Base-by-base conservation (phyloP, 2,113 vertebrate species). In the Periophthalmodon schlosseri region DNA sequence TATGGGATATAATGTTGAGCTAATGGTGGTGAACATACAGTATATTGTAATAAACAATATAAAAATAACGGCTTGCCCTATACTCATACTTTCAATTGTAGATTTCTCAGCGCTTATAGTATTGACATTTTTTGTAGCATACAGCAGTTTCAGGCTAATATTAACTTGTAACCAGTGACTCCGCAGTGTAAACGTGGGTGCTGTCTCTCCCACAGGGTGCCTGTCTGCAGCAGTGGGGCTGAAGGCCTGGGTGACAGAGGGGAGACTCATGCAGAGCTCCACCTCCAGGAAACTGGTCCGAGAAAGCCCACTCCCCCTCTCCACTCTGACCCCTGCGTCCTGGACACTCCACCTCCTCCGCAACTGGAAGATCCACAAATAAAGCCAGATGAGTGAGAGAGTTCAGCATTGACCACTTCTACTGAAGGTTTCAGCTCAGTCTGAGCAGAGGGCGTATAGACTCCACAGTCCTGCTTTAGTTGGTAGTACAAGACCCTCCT, bases 301-400 rank as follows among this genome's bases (percentile, higher is more conserved):
- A 34, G 72, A 74, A 46, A 34, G 74, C 0, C 69, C 68, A 58
- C 80, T 73, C 24, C 68, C 72, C 2, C 39, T 52, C 78, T 67
- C 39, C 36, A 73, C 80, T 72, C 82, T 87, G 56, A 85, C 72
- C 28, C 86, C 74, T 36, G 73, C 70, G 20, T 52, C 83, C 67
- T 93, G 92, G 87, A 86, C 88, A 69, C 80, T 88, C 58, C 67
- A 68, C 61, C 80, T 94, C 81, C 87, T 92, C 65, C 79, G 88
- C 87, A 95, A 93, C 90, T 95, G 94, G 93, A 96, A 95, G 87
- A 86, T 90, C 86, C 89, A 93, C 86, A 92, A 89, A 89, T 93
- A 91, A 95, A 82, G 75, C 49, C 24, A 10, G 56, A 68, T 23
- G 44, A 57, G 23, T 6, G 56, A 64, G 36, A 68, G 39, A 49